phyloP scores from a whole-genome alignment of 1,140 invertebrate species.

The Stenopsyche tienmushanensis region DNA sequence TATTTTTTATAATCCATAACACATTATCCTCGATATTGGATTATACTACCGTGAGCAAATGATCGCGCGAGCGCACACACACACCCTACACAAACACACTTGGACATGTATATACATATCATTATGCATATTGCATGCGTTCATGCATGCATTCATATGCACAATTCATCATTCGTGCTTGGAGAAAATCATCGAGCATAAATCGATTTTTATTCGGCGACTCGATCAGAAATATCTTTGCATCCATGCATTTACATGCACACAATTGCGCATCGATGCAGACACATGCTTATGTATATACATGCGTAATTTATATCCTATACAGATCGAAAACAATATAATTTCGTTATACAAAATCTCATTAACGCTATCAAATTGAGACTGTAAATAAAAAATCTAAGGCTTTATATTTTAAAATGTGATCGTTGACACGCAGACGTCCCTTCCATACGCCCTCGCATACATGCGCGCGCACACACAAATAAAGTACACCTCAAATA shows the following conservation, averaged over 20 bases:
- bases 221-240: conserved; percentile 9
- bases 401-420: no score
- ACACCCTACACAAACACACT: not conserved
- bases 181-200: not conserved
- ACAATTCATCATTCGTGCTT: conserved; percentile 22
- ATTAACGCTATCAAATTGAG: no score
- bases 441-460: conserved; percentile 3
- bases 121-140: conserved; percentile 32
- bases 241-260: conserved; percentile 5
- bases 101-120: conserved; percentile 16
- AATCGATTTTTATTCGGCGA: not conserved
- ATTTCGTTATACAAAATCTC: no score
- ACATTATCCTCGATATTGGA: conserved; percentile 41
- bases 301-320: no score
- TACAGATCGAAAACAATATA: no score
- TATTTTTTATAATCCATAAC: conserved; percentile 41
- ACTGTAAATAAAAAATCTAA: no score
- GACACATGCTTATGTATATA: no score
- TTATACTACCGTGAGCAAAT: conserved; percentile 41
- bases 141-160: not conserved
- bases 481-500: no score
- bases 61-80: conserved; percentile 28
- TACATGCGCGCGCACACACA: no score
- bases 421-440: no score
- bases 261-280: no score